These are phyloP conservation scores for Drosophila mojavensis DNA, from an alignment of 1,140 invertebrate species.

Conservation along the genomic window DNA sequence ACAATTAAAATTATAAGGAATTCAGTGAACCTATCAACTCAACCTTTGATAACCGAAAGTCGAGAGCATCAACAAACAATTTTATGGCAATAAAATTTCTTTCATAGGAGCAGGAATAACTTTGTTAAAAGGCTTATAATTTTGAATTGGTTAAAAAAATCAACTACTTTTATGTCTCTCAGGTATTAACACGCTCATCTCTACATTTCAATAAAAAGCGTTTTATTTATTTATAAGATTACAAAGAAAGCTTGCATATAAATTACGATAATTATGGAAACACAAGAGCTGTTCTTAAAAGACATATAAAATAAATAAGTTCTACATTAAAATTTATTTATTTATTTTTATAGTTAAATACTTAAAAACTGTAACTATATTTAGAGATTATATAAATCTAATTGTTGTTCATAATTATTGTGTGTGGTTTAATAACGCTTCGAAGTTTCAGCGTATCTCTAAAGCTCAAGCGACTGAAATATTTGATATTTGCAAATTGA, in stretches of 20 bases:
- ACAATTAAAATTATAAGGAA: not conserved
- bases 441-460: slow-evolving; percentile 58
- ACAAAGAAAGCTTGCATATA: slow-evolving; percentile 81
- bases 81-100: too few relatives aligned
- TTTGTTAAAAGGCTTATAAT: too few relatives aligned
- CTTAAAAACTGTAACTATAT: slow-evolving; percentile 77
- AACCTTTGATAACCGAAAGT: not conserved
- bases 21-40: not conserved
- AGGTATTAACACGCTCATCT: not conserved
- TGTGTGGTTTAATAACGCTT: slow-evolving; percentile 43
- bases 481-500: slow-evolving; percentile 31
- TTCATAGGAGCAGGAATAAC: too few relatives aligned
- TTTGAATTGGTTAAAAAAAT: too few relatives aligned
- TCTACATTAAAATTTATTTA: slow-evolving; percentile 83
- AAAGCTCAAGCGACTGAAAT: slow-evolving; percentile 83
- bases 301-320: slow-evolving; percentile 79
- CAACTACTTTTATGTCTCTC: too few relatives aligned
- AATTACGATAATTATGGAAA: slow-evolving; percentile 81
- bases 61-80: not conserved
- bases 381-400: slow-evolving; percentile 80
- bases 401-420: slow-evolving; percentile 75
- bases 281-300: slow-evolving; percentile 83
- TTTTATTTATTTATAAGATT: slow-evolving; percentile 81
- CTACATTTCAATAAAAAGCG: slow-evolving; percentile 81
- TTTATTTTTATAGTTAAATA: slow-evolving; percentile 83